Base-by-base conservation (phyloP, 2,113 vertebrate genomes). In the Lepus americanus region DNA sequence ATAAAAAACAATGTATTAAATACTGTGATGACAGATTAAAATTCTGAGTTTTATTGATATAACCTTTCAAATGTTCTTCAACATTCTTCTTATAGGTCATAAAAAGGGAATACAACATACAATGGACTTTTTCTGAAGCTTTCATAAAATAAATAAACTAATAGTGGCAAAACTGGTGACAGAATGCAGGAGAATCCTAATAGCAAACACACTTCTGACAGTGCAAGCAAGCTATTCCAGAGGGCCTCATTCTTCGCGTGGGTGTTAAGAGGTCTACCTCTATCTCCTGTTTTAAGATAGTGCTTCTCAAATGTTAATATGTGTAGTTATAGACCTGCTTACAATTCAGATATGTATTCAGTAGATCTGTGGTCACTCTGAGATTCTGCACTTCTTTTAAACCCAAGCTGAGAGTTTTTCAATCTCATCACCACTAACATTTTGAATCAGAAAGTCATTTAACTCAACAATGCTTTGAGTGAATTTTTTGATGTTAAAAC, bases 21-120 rank as follows among this genome's bases (percentile, higher is more conserved):
- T 1, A 12, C 36, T 77, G 3, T 17, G 22, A 70, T 88, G 20
- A 13, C 27, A 76, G 33, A 78, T 79, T 86, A 94, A 55, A 90
- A 85, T 59, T 87, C 59, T 61, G 2, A 94, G 33, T 33, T 74
- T 84, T 74, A 29, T 9, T 51, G n/a, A 78, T 82, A 2, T 36
- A 73, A 59, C n/a, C 27, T 69, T 96, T 90, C 27, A 53, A 66
- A 55, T 83, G 79, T 11, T 66, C n/a, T 31, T 93, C 89, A 96
- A 53, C 91, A 79, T 59, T 87, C 2, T 89, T 92, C 6, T 31
- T 12, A 11, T 27, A 22, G 9, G 59, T 44, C 44, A 44, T 77
- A 92, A 77, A 9, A 69, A 85, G 22, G 7, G 79, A 79, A 70
- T 72, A n/a, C 31, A 59, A 67, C 22, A 78, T 64, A 13, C 0